Evolutionary conservation across 2,888 invertebrate genomes (phyloP).

Genomic region (Brachyopa scutellaris): DNA sequence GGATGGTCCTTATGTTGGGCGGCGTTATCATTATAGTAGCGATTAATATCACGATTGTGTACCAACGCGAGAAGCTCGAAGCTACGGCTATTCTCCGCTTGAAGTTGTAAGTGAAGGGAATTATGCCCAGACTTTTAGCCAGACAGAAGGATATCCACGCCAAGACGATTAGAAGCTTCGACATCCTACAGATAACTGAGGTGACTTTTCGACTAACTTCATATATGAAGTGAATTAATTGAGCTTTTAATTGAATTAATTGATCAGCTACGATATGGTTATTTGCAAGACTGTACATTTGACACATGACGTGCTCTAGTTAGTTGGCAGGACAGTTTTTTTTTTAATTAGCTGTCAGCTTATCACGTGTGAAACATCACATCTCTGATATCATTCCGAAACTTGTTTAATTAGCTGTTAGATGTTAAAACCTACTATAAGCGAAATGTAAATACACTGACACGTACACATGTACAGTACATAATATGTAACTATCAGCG

Average conservation of each 20-base stretch:
- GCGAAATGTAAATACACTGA: not conserved
- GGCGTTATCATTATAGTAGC: slow-evolving; percentile 45
- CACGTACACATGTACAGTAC: not conserved
- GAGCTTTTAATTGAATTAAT: slow-evolving; percentile 54
- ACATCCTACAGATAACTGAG: slow-evolving; percentile 37
- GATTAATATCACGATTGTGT: slow-evolving; percentile 67
- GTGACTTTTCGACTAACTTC: not conserved
- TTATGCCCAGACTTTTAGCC: slow-evolving; percentile 68
- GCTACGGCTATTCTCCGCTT: not conserved
- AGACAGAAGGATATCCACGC: slow-evolving; percentile 4
- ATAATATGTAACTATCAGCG: not conserved
- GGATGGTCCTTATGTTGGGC: slow-evolving; percentile 71
- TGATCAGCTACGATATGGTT: slow-evolving; percentile 17
- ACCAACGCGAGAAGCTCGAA: slow-evolving; percentile 63
- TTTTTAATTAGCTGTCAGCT: slow-evolving; percentile 56
- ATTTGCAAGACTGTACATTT: too few species aligned
- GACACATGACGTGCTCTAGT: slow-evolving; percentile 16
- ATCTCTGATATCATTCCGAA: slow-evolving; percentile 44
- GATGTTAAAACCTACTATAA: slow-evolving; percentile 26
- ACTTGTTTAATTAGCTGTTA: slow-evolving; percentile 47
- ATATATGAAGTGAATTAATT: slow-evolving; percentile 21
- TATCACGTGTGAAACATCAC: slow-evolving; percentile 50
- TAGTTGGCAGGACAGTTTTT: slow-evolving; percentile 7
- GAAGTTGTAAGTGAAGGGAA: slow-evolving; percentile 35
- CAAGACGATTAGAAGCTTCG: slow-evolving; percentile 10